A percentile compares a stretch with the other conserved stretches of the same genome.
Conservation (phyloP, 2,888 invertebrate genomes). For the Rambutsinella grinnellia region DNA sequence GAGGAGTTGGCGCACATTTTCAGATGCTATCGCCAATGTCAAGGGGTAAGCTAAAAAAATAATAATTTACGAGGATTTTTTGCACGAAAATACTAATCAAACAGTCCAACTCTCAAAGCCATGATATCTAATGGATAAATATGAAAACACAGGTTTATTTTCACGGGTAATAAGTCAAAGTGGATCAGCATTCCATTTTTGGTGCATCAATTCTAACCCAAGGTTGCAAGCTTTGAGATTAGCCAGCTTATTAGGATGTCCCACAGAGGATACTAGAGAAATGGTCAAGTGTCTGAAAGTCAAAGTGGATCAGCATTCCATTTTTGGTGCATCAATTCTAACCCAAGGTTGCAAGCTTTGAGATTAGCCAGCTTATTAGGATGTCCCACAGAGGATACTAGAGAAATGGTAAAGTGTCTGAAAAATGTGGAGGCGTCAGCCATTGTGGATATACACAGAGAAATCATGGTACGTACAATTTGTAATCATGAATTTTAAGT, state of each 20-base stretch:
- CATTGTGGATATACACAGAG: slow-evolving; percentile 56
- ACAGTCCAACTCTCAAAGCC: too few species aligned
- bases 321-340: slow-evolving; percentile 52
- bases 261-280: slow-evolving; percentile 46
- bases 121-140: too few species aligned
- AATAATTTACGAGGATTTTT: not conserved
- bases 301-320: slow-evolving; percentile 53
- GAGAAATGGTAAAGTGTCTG: slow-evolving; percentile 54
- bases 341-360: slow-evolving; percentile 52
- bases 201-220: slow-evolving; percentile 53
- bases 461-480: slow-evolving; percentile 54
- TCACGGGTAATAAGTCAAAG: slow-evolving; percentile 46
- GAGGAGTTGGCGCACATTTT: slow-evolving; percentile 49
- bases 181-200: slow-evolving; percentile 55
- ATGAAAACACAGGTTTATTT: slow-evolving; percentile 58
- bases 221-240: slow-evolving; percentile 51
- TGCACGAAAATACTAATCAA: too few species aligned
- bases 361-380: slow-evolving; percentile 50
- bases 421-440: slow-evolving; percentile 55
- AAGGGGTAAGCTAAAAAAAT: slow-evolving; percentile 41
- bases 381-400: slow-evolving; percentile 55
- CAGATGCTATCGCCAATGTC: slow-evolving; percentile 58
- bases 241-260: slow-evolving; percentile 53
- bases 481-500: not conserved
- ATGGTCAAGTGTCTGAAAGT: slow-evolving; percentile 59